Evolutionary conservation across 2,113 vertebrate genomes (phyloP).

Genomic region (Colius striatus): DNA sequence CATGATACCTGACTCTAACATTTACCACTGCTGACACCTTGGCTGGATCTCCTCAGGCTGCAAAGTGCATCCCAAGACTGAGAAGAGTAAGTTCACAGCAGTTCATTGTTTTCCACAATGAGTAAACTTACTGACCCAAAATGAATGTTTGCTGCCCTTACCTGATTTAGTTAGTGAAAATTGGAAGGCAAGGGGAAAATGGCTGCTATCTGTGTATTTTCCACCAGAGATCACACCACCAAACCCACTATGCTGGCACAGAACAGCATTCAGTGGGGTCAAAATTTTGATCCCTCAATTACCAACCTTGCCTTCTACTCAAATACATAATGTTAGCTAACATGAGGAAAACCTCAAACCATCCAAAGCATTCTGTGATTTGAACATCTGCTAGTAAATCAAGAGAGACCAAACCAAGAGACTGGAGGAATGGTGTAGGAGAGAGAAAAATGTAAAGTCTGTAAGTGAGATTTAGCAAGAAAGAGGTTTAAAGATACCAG

Average conservation of each 20-base stretch:
- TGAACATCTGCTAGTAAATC: background rate
- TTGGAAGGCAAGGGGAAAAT: background rate
- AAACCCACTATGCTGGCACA: background rate
- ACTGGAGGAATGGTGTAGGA: background rate
- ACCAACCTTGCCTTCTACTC: background rate
- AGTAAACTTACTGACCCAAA: background rate
- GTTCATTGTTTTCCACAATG: background rate
- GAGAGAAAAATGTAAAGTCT: background rate
- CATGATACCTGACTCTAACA: fast-evolving
- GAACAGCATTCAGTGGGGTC: background rate
- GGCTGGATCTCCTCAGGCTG: background rate
- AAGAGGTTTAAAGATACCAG: background rate
- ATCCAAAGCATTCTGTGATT: background rate
- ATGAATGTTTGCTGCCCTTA: background rate
- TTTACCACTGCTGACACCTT: background rate
- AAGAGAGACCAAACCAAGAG: background rate
- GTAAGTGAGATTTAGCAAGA: background rate
- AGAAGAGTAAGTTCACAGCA: background rate
- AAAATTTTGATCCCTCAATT: background rate
- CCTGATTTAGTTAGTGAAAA: background rate
- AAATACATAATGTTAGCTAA: background rate
- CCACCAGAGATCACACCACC: background rate
- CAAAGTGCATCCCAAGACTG: background rate
- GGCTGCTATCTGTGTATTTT: background rate
- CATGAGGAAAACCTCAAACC: background rate